phyloP scores from a whole-genome alignment of 2,888 invertebrate genomes.

The Acanthacorydalis orientalis region DNA sequence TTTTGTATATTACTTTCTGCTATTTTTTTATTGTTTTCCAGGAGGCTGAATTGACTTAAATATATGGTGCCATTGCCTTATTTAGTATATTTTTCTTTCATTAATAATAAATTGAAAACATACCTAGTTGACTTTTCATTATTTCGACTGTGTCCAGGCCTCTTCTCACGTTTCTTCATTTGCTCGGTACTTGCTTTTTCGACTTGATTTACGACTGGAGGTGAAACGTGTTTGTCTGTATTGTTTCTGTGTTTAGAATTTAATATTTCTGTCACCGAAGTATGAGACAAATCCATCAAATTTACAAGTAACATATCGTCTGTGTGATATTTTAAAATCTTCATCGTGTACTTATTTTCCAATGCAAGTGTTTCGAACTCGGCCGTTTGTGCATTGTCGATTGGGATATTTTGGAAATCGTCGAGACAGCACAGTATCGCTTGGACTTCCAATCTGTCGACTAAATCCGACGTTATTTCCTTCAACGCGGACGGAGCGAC shows the following conservation, averaged over 20 bases:
- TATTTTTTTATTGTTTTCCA: too few relatives aligned
- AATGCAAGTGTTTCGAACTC: slow-evolving; percentile 53
- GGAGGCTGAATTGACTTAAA: too few relatives aligned
- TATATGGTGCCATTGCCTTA: too few relatives aligned
- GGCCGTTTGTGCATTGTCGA: slow-evolving; percentile 36
- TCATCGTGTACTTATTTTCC: slow-evolving; percentile 41
- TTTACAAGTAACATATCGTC: slow-evolving; percentile 41
- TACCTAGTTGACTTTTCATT: slow-evolving; percentile 3
- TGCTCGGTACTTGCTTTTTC: neutral
- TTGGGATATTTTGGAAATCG: slow-evolving; percentile 37
- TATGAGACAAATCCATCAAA: slow-evolving; percentile 30
- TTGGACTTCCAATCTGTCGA: slow-evolving; percentile 47
- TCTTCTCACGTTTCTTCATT: neutral
- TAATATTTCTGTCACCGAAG: neutral
- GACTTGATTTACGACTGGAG: neutral
- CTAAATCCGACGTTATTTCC: slow-evolving; percentile 43
- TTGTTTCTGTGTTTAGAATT: too few relatives aligned
- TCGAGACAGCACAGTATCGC: slow-evolving; percentile 64
- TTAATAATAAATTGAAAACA: neutral
- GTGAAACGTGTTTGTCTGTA: too few relatives aligned
- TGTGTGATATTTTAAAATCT: slow-evolving; percentile 34
- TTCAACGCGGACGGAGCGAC: slow-evolving; percentile 42
- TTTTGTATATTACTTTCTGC: too few relatives aligned
- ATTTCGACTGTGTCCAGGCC: neutral
- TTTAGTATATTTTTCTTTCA: too few relatives aligned